Base-by-base conservation (phyloP, 2,888 invertebrate genomes). In the Eilema depressum region DNA sequence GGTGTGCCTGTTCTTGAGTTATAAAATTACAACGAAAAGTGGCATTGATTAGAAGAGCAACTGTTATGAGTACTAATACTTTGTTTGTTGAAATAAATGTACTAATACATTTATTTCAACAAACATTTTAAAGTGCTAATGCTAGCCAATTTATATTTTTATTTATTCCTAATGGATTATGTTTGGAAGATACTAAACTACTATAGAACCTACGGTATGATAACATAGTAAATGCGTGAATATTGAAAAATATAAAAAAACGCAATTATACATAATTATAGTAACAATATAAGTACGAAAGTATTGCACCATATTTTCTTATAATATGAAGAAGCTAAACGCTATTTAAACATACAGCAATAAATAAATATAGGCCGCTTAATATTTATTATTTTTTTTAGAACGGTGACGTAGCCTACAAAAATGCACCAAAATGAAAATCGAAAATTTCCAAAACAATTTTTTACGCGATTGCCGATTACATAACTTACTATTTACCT, bases 401-500 rank as follows among this genome's bases (percentile, higher is more conserved):
- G 10, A 30, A 3, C 17, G 2, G 25, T 26, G 4, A 41, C n/a
- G n/a, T 20, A 53, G n/a, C 20, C n/a, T n/a, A 47, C 17, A 26
- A 25, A 41, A 41, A 41, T 63, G 11, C 20, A 41, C 25, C 41
- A 11, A 14, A n/a, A 12, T 41, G 37, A n/a, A 41, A 53, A 61
- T 47, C 47, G 26, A 41, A 63, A 74, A 77, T 71, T 68, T 71
- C 74, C 79, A 80, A 85, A 88, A 88, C 74, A 88, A 83, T 86
- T 82, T 64, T 82, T 80, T 79, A 67, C 25, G 71, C 78, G 70
- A 76, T 76, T 78, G 74, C 70, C 73, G 86, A 91, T 95, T 95
- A 95, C 94, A 94, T 95, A 95, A 95, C 93, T 87, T 85, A 83
- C 82, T 87, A 85, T 79, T 79, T 83, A 84, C 73, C 72, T 74